Conservation (phyloP, 2,888 invertebrate species). For the Incurvaria masculella region DNA sequence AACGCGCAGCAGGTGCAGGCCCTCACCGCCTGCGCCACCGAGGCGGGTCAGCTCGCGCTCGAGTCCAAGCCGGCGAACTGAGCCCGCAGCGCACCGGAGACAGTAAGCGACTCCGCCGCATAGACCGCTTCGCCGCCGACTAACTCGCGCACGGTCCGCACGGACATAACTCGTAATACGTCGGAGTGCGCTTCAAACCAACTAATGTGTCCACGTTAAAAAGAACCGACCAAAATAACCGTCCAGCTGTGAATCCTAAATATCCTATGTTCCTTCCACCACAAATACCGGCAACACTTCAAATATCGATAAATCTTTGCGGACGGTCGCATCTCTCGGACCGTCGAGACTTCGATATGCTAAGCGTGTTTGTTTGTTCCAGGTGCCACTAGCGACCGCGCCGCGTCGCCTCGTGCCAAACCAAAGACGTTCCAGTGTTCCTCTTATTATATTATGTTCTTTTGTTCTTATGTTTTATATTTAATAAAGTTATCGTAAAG, state of each 20-base stretch:
- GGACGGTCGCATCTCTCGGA: not conserved
- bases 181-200: no score
- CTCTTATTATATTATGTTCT: constrained; percentile 35
- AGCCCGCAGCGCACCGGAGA: constrained; percentile 15
- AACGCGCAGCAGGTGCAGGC: constrained; percentile 47
- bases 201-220: no score
- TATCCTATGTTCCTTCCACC: no score
- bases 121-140: no score
- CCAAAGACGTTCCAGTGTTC: constrained; percentile 54
- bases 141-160: no score
- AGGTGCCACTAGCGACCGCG: constrained; percentile 37
- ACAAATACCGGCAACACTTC: no score
- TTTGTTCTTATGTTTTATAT: constrained; percentile 6
- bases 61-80: constrained; percentile 47
- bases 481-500: constrained; percentile 7
- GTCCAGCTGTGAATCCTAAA: no score
- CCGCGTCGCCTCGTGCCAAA: not conserved
- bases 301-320: no score
- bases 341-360: not conserved
- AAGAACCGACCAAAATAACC: no score
- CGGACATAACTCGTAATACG: no score
- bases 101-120: no score
- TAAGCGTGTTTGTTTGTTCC: constrained; percentile 32
- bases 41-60: constrained; percentile 49
- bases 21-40: constrained; percentile 46